These are phyloP conservation scores for Gymnocheta viridis DNA, from an alignment of 2,888 invertebrate genomes.

Conservation along the genomic window DNA sequence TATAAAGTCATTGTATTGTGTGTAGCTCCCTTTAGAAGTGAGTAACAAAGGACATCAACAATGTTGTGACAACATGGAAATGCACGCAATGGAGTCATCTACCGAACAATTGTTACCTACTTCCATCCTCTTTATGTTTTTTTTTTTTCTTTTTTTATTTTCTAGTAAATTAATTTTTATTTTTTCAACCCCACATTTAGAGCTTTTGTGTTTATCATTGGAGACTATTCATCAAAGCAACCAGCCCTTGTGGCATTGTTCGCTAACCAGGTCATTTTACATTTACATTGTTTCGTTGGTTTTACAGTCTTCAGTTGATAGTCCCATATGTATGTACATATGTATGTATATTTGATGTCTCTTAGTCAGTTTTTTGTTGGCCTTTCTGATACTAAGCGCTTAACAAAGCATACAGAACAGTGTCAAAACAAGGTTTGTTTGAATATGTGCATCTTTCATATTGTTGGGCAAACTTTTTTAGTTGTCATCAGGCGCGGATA, in stretches of 20 bases:
- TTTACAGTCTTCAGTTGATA: conserved; percentile 9
- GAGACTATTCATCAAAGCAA: conserved; percentile 22
- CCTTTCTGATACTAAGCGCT: conserved; percentile 13
- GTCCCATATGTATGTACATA: neutral
- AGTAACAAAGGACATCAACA: conserved; percentile 5
- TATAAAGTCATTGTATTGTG: conserved; percentile 46
- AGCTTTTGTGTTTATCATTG: conserved; percentile 10
- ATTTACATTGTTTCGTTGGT: conserved; percentile 1
- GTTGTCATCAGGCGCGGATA: too few relatives aligned
- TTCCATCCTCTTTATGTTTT: neutral
- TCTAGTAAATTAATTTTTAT: conserved; percentile 2
- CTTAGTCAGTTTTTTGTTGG: neutral
- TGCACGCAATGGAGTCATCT: conserved; percentile 44
- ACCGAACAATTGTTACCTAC: conserved; percentile 1
- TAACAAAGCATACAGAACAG: conserved; percentile 9
- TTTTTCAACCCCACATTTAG: neutral
- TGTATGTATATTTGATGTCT: neutral
- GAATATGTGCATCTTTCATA: neutral
- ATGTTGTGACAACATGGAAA: neutral
- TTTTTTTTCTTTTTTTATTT: neutral
- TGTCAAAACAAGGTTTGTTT: neutral
- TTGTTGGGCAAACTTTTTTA: neutral
- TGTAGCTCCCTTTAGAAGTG: neutral
- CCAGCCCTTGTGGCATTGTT: conserved; percentile 20
- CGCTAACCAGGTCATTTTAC: conserved; percentile 5